Evolutionary conservation across 92 coral and sea anemone genomes (phyloP).

Genomic region (Palythoa caribaeorum): DNA sequence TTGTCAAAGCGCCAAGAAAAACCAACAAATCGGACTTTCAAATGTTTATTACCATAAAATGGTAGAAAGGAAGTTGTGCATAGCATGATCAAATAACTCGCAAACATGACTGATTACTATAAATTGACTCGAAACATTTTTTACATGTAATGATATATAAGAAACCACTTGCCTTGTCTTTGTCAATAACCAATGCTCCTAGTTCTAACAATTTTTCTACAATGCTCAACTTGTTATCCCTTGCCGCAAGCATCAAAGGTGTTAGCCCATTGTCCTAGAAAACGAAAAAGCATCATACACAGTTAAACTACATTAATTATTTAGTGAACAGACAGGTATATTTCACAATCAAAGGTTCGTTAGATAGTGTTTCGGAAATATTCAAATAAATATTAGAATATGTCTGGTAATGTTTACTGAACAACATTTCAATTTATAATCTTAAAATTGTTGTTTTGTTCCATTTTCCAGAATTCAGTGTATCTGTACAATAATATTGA

Average conservation of each 20-base stretch:
- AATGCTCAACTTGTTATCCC: constrained; percentile 88
- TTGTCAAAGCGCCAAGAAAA: constrained; percentile 19
- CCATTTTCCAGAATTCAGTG: background rate
- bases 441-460: background rate
- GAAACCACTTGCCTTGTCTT: constrained; percentile 71
- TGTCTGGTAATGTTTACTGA: background rate
- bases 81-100: background rate
- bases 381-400: background rate
- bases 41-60: background rate
- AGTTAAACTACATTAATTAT: background rate
- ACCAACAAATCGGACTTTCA: constrained; percentile 20
- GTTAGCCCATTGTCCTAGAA: constrained; percentile 96
- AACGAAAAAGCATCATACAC: background rate
- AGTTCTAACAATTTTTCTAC: constrained; percentile 94
- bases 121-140: background rate
- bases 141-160: too few relatives aligned
- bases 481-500: background rate
- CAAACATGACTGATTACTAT: background rate
- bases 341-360: background rate
- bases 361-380: background rate
- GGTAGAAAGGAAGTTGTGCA: background rate
- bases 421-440: background rate
- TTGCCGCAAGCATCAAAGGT: constrained; percentile 96
- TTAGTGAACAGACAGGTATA: background rate
- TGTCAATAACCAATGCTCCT: constrained; percentile 86